A percentile compares a stretch with the other conserved stretches of the same genome.
These are phyloP conservation scores for Cosmia trapezina DNA, from an alignment of 2,888 invertebrate genomes.

Conservation along the genomic window DNA sequence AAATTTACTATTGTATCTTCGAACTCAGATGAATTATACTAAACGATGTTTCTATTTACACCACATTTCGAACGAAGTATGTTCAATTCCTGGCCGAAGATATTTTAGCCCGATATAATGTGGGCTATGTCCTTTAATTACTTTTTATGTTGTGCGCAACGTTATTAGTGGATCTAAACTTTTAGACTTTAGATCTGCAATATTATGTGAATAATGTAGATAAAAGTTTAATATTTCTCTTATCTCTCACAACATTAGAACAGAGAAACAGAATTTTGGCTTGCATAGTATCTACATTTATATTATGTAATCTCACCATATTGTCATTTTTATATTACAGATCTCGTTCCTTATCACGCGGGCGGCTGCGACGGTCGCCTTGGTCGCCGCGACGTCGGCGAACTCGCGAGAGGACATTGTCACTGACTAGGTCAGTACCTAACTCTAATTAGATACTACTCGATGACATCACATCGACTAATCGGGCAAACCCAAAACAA, in stretches of 20 bases:
- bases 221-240: background rate
- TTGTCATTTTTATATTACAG: slow-evolving; percentile 76
- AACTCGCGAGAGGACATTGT: slow-evolving; percentile 82
- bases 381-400: slow-evolving; percentile 86
- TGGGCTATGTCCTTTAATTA: background rate
- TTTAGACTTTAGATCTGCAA: background rate
- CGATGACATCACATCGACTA: background rate
- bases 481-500: background rate
- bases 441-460: background rate
- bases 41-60: background rate
- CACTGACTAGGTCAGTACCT: slow-evolving; percentile 80
- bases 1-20: background rate
- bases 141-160: slow-evolving; percentile 13
- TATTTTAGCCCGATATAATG: background rate
- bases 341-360: slow-evolving; percentile 92
- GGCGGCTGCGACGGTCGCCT: slow-evolving; percentile 86
- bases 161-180: background rate
- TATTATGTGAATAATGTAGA: slow-evolving; percentile 5
- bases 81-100: background rate
- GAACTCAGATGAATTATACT: background rate
- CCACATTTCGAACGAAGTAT: background rate
- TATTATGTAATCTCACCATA: background rate
- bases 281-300: background rate
- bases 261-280: background rate
- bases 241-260: background rate